Base-by-base conservation (phyloP, 2,113 vertebrate genomes). In the Shinisaurus crocodilurus region DNA sequence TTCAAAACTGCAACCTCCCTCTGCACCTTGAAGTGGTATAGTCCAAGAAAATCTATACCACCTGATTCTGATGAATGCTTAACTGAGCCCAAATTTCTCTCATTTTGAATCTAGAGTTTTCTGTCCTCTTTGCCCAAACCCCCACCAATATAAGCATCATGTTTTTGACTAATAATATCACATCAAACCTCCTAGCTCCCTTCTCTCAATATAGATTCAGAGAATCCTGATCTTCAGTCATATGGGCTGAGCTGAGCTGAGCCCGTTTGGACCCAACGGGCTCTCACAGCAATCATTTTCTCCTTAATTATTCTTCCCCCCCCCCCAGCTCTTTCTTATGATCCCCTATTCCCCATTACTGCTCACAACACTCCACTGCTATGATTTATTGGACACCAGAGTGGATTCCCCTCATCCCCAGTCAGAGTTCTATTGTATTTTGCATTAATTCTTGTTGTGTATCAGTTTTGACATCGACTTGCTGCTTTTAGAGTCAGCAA, bases 371-470 rank as follows among this genome's bases (percentile, higher is more conserved):
- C 88, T 89, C 94, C 0, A 94, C 18, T 82, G 76, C 93, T 89
- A 90, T 95, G 93, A 92, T 95, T 97, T 96, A 93, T 96, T 94
- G 95, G 95, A 95, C 93, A 96, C 92, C 86, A 91, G 88, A 95
- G 95, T 97, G 94, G 94, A 94, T 89, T 94, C 94, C 95, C 94
- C 90, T 95, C 94, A 91, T 76, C 23, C 48, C 32, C 40, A 60
- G 25, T 67, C 72, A 95, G 75, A 96, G 89, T 89, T 95, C 74
- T 90, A 95, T 95, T 92, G 0, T 91, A 88, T 92, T 94, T 96
- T 96, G 95, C 89, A 96, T 76, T 8, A 92, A 94, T 96, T 96
- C 93, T 95, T 72, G 90, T 94, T 95, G 88, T 89, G 96, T 92
- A 82, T 94, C 95, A 95, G 93, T 94, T 96, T 93, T 97, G 95